A percentile compares a stretch with the other conserved stretches of the same genome.
These are phyloP conservation scores for Pyralis farinalis DNA, from an alignment of 2,888 invertebrate genomes.

Conservation along the genomic window DNA sequence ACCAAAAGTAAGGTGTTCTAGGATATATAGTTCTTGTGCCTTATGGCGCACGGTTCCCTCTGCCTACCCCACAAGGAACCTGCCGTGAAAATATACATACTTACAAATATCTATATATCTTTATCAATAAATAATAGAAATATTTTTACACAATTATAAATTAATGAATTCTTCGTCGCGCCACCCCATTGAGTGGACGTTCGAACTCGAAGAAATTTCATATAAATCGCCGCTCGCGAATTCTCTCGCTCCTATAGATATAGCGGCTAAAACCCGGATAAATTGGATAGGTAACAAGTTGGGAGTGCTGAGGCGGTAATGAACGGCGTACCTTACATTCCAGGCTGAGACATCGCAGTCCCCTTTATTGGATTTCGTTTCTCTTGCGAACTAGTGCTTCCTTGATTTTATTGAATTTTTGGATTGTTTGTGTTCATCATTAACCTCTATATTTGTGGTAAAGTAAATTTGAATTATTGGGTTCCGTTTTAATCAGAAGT, in stretches of 20 bases:
- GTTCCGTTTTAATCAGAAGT: too few species aligned
- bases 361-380: slow-evolving; percentile 64
- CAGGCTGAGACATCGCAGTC: slow-evolving; percentile 59
- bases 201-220: slow-evolving; percentile 44
- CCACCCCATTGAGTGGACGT: slow-evolving; percentile 2
- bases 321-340: slow-evolving; percentile 64
- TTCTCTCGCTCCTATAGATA: slow-evolving; percentile 16
- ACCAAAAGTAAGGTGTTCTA: too few species aligned
- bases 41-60: too few species aligned
- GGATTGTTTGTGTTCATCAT: slow-evolving; percentile 14
- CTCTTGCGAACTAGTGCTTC: slow-evolving; percentile 30
- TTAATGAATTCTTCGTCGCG: neutral
- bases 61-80: too few species aligned
- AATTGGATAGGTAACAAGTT: slow-evolving; percentile 66
- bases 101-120: too few species aligned
- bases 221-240: slow-evolving; percentile 37
- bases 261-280: slow-evolving; percentile 39
- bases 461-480: too few species aligned
- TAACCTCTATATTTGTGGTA: neutral
- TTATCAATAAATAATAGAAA: neutral
- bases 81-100: too few species aligned
- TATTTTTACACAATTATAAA: neutral
- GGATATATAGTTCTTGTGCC: too few species aligned
- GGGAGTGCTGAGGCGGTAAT: slow-evolving; percentile 60
- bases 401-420: slow-evolving; percentile 52